Evolutionary conservation across 2,113 vertebrate species (phyloP), one percentile per base, ranked within the genome.

Genomic region (Callocephalon fimbriatum): DNA sequence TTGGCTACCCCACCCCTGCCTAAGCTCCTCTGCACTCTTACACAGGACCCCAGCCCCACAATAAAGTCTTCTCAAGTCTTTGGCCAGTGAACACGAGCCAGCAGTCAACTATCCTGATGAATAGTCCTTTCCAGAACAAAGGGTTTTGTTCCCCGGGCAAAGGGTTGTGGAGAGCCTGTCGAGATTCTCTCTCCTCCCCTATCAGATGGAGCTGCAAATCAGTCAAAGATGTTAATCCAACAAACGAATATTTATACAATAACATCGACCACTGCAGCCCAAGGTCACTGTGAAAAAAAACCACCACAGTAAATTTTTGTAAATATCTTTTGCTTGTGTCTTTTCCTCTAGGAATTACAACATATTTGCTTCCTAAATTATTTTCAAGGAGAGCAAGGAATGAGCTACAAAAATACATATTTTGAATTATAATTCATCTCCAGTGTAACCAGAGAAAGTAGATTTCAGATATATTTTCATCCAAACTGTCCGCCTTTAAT

Each of bases 231-330:
- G 82, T 87, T 92, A 95, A 92, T 73, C 62, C 0, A 11, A 76
- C 62, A 96, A 93, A 95, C 71, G 93, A 87, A 95, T 95, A 94
- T 90, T 96, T 96, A 77, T 77, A 51, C 19, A 77, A 7, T n/a
- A 38, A 27, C 54, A 71, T 66, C 94, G 84, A 82, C 84, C 0
- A 0, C 37, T 92, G 38, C 71, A 93, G 35, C 35, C 59, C 68
- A 90, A 70, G 29, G 90, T 90, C 26, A 2, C 71, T 47, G 54
- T 63, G 45, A 88, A 76, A 95, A 90, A 80, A 88, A 90, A 3
- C 10, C 54, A 93, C 47, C 45, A 50, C 22, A 37, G 54, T 70
- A 70, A 73, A 71, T 71, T 91, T 74, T 73, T 66, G 70, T 86
- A 93, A 94, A 94, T 58, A 83, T 48, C 6, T 48, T 89, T 70